A percentile compares a stretch with the other conserved stretches of the same genome.
Conservation (phyloP, 2,113 vertebrate species). For the Pelecanoides urinatrix region DNA sequence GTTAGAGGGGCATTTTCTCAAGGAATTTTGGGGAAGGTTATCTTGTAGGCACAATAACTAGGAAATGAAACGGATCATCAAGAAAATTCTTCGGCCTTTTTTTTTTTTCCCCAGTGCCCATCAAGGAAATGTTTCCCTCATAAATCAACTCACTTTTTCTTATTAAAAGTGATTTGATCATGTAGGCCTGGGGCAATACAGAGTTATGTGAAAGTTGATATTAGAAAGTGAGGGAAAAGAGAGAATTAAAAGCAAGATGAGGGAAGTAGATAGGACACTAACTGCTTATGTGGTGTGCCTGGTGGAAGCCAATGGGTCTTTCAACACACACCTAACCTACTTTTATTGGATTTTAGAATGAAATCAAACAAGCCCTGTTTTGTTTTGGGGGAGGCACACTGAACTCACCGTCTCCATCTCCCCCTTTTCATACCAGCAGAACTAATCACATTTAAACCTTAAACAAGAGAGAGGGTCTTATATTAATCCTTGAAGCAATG, state of each 20-base stretch:
- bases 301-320: neutral
- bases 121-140: slow-evolving; percentile 42
- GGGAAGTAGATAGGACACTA: slow-evolving; percentile 35
- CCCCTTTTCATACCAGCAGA: slow-evolving; percentile 44
- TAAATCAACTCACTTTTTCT: slow-evolving; percentile 40
- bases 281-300: slow-evolving; percentile 4
- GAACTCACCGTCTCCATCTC: neutral
- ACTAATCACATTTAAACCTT: slow-evolving; percentile 41
- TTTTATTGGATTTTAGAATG: slow-evolving; percentile 38
- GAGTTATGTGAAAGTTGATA: slow-evolving; percentile 63
- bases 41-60: slow-evolving; percentile 25
- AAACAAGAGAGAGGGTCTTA: neutral
- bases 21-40: slow-evolving; percentile 17
- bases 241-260: slow-evolving; percentile 60
- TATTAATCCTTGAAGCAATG: neutral
- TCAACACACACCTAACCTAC: neutral
- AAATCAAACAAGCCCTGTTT: slow-evolving; percentile 35
- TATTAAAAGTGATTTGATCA: slow-evolving; percentile 52
- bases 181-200: slow-evolving; percentile 9
- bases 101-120: neutral
- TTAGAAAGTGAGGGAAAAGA: slow-evolving; percentile 27
- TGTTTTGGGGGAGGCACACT: neutral
- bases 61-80: slow-evolving; percentile 61
- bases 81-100: slow-evolving; percentile 24
- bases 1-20: slow-evolving; percentile 29